These are phyloP conservation scores for Tortrix viridana DNA, from an alignment of 2,888 invertebrate species.

Conservation along the genomic window DNA sequence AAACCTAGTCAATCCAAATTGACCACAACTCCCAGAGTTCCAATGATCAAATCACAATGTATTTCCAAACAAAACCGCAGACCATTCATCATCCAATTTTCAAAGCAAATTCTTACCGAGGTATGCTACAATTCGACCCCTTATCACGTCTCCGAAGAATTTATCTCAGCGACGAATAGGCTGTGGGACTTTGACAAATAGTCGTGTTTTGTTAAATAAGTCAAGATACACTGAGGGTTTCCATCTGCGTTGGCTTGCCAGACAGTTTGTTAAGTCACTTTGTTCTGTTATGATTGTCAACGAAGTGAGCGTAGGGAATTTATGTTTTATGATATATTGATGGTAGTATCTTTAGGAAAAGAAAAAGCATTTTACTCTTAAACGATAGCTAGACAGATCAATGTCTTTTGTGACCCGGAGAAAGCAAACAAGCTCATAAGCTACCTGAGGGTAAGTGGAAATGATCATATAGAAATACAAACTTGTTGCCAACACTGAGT, in stretches of 20 bases:
- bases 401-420: too few relatives aligned
- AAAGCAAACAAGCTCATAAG: too few relatives aligned
- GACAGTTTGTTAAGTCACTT: slow-evolving; percentile 27
- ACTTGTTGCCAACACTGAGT: too few relatives aligned
- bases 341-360: too few relatives aligned
- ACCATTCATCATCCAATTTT: slow-evolving; percentile 26
- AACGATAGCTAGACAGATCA: background rate
- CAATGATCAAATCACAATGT: background rate
- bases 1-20: too few relatives aligned
- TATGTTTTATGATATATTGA: background rate
- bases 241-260: slow-evolving; percentile 15
- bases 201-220: slow-evolving; percentile 37
- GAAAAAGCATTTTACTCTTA: background rate
- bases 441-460: too few relatives aligned
- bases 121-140: slow-evolving; percentile 33
- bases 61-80: background rate
- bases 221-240: slow-evolving; percentile 28
- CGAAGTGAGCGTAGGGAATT: slow-evolving; percentile 1
- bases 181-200: slow-evolving; percentile 38
- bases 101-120: slow-evolving; percentile 18
- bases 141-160: slow-evolving; percentile 35
- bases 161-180: slow-evolving; percentile 35
- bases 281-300: slow-evolving; percentile 12
- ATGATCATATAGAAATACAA: too few relatives aligned
- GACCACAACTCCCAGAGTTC: background rate